Conservation (phyloP, 2,113 vertebrate genomes). For the Poicephalus gulielmi region DNA sequence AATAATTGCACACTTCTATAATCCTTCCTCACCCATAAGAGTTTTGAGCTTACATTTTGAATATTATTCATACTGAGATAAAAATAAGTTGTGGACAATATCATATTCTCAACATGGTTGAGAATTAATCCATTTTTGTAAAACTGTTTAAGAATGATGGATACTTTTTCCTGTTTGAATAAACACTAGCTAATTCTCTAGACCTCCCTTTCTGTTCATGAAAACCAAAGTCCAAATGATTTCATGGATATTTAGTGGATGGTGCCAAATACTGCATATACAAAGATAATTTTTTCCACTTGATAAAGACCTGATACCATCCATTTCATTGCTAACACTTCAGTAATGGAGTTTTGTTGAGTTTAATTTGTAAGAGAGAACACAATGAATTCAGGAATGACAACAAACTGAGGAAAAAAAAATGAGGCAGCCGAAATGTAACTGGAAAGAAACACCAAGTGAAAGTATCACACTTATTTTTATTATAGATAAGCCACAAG, state of each 20-base stretch:
- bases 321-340: neutral
- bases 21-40: neutral
- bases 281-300: neutral
- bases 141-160: constrained; percentile 27
- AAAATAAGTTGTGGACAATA: constrained; percentile 47
- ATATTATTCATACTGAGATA: constrained; percentile 5
- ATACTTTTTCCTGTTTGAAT: neutral
- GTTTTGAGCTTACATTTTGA: neutral
- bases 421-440: neutral
- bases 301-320: neutral
- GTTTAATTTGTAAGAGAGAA: neutral
- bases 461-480: constrained; percentile 14
- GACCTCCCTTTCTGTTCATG: neutral
- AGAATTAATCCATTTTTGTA: constrained; percentile 28
- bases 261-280: neutral
- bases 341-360: neutral
- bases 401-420: neutral
- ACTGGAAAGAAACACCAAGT: neutral
- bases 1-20: constrained; percentile 33
- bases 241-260: constrained; percentile 11
- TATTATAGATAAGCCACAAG: constrained; percentile 9
- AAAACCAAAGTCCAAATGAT: constrained; percentile 19
- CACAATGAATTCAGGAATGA: neutral
- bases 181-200: constrained; percentile 15
- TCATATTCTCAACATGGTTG: neutral